phyloP scores from a whole-genome alignment of 2,888 invertebrate genomes.

The Prostheceraeus crozeri region DNA sequence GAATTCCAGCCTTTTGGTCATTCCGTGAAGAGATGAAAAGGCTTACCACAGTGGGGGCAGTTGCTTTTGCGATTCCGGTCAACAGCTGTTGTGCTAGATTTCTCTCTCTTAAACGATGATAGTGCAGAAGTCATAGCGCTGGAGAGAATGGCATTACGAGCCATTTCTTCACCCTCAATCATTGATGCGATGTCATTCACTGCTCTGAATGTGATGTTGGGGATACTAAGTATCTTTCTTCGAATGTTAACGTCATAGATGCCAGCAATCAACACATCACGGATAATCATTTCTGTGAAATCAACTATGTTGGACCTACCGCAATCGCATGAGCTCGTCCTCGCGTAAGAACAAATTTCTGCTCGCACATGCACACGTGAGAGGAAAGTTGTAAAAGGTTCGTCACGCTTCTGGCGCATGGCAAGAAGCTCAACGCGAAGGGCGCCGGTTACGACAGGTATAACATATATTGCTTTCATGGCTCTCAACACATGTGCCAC shows the following conservation, averaged over 20 bases:
- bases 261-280: slow-evolving; percentile 4
- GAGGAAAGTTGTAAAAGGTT: slow-evolving; percentile 26
- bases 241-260: slow-evolving; percentile 22
- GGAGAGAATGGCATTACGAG: slow-evolving; percentile 22
- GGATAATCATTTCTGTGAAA: slow-evolving; percentile 1
- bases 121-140: no score
- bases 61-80: no score
- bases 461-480: slow-evolving; percentile 22
- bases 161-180: slow-evolving; percentile 28
- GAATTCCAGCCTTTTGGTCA: neutral
- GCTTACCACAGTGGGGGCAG: slow-evolving; percentile 1
- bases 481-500: slow-evolving; percentile 11
- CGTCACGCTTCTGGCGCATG: slow-evolving; percentile 26
- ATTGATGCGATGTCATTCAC: slow-evolving; percentile 3
- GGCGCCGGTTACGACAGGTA: slow-evolving; percentile 22
- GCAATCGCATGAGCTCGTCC: neutral
- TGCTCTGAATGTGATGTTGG: slow-evolving; percentile 7
- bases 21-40: slow-evolving; percentile 9
- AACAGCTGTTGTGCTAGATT: no score
- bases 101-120: no score
- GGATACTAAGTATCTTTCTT: slow-evolving; percentile 12
- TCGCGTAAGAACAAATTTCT: neutral
- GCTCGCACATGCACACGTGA: slow-evolving; percentile 21
- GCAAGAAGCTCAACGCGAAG: slow-evolving; percentile 18
- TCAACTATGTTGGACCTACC: neutral